phyloP scores from a whole-genome alignment of 2,113 vertebrate genomes.

The Gallinago jamesoni region DNA sequence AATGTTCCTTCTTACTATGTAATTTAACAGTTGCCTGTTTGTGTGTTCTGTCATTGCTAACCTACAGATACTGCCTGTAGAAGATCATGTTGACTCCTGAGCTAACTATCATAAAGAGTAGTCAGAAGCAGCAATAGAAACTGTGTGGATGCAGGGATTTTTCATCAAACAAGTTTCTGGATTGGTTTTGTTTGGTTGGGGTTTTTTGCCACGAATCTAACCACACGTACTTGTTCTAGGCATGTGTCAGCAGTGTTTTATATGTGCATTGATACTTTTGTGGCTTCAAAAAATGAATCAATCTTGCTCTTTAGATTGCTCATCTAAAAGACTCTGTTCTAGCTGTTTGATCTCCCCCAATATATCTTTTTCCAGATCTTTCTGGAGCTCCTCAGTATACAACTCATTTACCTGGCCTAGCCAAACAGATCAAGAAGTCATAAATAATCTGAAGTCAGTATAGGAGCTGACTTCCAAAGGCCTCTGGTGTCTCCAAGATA shows the following conservation, averaged over 20 bases:
- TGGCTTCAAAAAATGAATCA: neutral
- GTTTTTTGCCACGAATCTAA: neutral
- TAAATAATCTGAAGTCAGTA: neutral
- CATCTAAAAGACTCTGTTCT: neutral
- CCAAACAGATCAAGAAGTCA: neutral
- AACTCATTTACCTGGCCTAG: neutral
- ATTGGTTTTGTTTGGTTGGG: neutral
- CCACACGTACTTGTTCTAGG: neutral
- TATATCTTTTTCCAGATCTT: neutral
- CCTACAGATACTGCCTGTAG: neutral
- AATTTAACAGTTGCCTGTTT: neutral
- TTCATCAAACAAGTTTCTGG: neutral
- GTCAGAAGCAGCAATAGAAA: neutral
- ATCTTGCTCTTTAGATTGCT: neutral
- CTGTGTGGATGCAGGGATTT: neutral
- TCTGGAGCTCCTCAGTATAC: neutral
- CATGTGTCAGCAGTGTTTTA: neutral
- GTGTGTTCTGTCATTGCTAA: neutral
- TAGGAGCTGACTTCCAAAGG: neutral
- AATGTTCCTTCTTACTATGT: neutral
- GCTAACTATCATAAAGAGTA: neutral
- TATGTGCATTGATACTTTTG: neutral
- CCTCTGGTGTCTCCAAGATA: neutral
- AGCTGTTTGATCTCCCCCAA: neutral
- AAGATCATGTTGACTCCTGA: neutral